A percentile compares a stretch with the other conserved stretches of the same genome.
Evolutionary conservation across 1,140 invertebrate genomes (phyloP).

Genomic region (Aphidius gifuensis): DNA sequence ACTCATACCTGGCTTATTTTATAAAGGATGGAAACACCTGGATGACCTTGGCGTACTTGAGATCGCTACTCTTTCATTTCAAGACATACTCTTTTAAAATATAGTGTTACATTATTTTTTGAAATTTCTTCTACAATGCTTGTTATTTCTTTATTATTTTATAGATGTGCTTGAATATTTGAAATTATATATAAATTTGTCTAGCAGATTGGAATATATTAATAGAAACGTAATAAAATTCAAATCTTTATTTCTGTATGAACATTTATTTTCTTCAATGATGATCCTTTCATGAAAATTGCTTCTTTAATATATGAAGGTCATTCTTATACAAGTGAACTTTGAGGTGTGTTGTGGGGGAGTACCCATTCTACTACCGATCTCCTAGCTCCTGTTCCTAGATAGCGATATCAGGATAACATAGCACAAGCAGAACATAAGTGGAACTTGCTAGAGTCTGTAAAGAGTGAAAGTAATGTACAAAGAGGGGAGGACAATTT

Average conservation of each 20-base stretch:
- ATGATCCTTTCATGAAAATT: neutral
- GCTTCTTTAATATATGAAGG: neutral
- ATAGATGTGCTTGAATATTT: too few relatives aligned
- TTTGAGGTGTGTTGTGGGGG: neutral
- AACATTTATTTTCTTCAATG: neutral
- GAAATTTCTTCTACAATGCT: too few relatives aligned
- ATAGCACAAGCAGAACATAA: slow-evolving; percentile 26
- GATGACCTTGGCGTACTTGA: slow-evolving; percentile 72
- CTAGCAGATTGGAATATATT: too few relatives aligned
- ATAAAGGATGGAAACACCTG: slow-evolving; percentile 62
- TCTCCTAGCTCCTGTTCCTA: slow-evolving; percentile 36
- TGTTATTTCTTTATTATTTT: too few relatives aligned
- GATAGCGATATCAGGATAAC: slow-evolving; percentile 31
- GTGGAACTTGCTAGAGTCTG: slow-evolving; percentile 16
- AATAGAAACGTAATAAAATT: neutral
- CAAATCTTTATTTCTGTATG: neutral
- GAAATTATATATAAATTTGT: too few relatives aligned
- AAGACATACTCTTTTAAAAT: slow-evolving; percentile 64
- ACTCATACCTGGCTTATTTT: too few relatives aligned
- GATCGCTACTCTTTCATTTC: slow-evolving; percentile 79
- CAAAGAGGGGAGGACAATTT: neutral
- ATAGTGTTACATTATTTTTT: neutral
- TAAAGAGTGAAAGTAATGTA: slow-evolving; percentile 10
- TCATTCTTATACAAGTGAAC: neutral
- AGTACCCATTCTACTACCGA: slow-evolving; percentile 30